Evolutionary conservation across 2,113 vertebrate genomes (phyloP).

Genomic region (Spermophilus dauricus): DNA sequence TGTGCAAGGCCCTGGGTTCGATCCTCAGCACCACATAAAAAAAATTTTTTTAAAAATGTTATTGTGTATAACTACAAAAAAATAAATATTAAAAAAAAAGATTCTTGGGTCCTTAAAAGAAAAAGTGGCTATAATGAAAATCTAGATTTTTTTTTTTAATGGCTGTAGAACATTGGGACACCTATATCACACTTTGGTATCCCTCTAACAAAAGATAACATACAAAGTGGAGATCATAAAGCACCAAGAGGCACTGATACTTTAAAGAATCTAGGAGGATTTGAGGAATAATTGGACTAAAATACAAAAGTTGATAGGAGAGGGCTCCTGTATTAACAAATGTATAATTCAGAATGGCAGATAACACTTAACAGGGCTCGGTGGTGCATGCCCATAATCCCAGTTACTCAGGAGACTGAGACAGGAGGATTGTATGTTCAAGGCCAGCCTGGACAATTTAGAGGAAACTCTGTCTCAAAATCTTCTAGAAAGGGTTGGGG

Average conservation of each 20-base stretch:
- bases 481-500: not conserved
- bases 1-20: too few relatives aligned
- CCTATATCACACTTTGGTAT: too few relatives aligned
- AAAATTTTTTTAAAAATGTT: too few relatives aligned
- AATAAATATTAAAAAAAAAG: too few relatives aligned
- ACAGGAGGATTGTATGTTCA: not conserved
- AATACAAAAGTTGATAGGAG: not conserved
- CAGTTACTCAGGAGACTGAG: not conserved
- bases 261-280: not conserved
- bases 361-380: not conserved
- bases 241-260: not conserved
- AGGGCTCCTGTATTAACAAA: not conserved
- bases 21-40: too few relatives aligned
- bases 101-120: not conserved
- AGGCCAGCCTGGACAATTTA: not conserved
- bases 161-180: not conserved
- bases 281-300: not conserved
- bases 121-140: constrained; percentile 31
- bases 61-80: too few relatives aligned
- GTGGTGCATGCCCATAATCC: not conserved
- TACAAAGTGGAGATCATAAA: not conserved
- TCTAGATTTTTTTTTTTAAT: not conserved
- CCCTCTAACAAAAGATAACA: too few relatives aligned
- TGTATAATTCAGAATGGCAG: not conserved
- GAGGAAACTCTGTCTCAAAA: not conserved